Evolutionary conservation across 2,888 invertebrate genomes (phyloP).

Genomic region (Philonicus albiceps): DNA sequence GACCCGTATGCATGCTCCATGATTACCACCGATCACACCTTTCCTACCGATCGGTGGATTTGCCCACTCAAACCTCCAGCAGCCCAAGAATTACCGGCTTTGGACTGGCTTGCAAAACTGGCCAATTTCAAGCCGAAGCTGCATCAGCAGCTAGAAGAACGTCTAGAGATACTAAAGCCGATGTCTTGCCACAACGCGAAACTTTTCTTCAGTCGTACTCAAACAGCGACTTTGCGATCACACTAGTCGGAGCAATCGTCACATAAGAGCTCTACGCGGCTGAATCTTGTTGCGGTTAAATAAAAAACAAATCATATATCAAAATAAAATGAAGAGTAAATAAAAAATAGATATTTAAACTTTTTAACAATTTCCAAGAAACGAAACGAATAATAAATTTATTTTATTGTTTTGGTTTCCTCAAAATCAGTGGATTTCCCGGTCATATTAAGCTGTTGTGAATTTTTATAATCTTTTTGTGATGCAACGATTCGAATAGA

Average conservation of each 20-base stretch:
- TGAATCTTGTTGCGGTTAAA: not conserved
- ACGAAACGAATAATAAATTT: not conserved
- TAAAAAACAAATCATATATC: not conserved
- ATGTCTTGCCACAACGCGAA: not conserved
- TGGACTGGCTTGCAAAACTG: not conserved
- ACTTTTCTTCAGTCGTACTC: conserved; percentile 34
- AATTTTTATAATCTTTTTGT: not conserved
- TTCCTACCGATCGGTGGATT: not conserved
- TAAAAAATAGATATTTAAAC: not conserved
- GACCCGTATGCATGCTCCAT: not conserved
- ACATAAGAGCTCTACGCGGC: not conserved
- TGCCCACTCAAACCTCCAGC: not conserved
- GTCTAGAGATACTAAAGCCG: not conserved
- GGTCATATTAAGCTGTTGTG: not conserved
- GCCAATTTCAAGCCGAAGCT: not conserved
- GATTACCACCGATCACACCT: not conserved
- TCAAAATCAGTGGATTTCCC: not conserved
- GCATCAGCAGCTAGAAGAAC: not conserved
- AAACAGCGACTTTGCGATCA: conserved; percentile 22
- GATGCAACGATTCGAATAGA: not conserved
- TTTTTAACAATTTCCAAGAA: not conserved
- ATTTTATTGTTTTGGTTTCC: not conserved
- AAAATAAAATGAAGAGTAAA: not conserved
- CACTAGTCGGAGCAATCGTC: not conserved
- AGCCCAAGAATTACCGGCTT: not conserved